Evolutionary conservation across 2,113 vertebrate species (phyloP).

Genomic region (Myanophis thanlyinensis): DNA sequence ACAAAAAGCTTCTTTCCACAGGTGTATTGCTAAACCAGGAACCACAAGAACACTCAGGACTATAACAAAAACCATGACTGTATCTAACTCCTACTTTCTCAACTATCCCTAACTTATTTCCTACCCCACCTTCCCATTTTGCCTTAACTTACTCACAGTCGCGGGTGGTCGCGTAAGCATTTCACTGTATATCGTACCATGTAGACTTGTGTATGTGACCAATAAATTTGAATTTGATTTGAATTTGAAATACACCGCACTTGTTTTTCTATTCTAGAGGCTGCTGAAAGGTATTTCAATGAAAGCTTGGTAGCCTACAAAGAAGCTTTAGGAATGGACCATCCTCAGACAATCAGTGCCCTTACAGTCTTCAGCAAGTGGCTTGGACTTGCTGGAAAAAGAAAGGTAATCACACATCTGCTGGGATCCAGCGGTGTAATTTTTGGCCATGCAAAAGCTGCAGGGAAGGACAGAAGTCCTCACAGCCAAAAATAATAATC

Average conservation of each 20-base stretch:
- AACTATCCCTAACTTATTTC: no score
- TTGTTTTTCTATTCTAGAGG: constrained; percentile 52
- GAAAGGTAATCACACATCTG: constrained; percentile 43
- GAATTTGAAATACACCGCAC: neutral
- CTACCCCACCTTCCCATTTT: no score
- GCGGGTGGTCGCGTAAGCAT: no score
- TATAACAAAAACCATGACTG: no score
- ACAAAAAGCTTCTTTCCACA: no score
- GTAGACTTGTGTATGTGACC: no score
- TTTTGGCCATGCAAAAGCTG: neutral
- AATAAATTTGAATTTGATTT: no score
- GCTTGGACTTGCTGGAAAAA: constrained; percentile 49
- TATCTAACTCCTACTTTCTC: no score
- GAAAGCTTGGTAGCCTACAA: constrained; percentile 55
- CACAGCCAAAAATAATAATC: neutral
- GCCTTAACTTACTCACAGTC: no score
- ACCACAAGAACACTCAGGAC: no score
- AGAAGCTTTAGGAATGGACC: constrained; percentile 34
- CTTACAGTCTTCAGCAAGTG: constrained; percentile 63
- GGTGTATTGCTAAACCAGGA: no score
- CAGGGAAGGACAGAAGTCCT: neutral
- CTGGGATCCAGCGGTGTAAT: neutral
- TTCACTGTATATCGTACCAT: no score
- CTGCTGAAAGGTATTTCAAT: constrained; percentile 55
- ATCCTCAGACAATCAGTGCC: constrained; percentile 41